Evolutionary conservation across 2,888 invertebrate genomes (phyloP).

Genomic region (Meiosimyza decipiens): DNA sequence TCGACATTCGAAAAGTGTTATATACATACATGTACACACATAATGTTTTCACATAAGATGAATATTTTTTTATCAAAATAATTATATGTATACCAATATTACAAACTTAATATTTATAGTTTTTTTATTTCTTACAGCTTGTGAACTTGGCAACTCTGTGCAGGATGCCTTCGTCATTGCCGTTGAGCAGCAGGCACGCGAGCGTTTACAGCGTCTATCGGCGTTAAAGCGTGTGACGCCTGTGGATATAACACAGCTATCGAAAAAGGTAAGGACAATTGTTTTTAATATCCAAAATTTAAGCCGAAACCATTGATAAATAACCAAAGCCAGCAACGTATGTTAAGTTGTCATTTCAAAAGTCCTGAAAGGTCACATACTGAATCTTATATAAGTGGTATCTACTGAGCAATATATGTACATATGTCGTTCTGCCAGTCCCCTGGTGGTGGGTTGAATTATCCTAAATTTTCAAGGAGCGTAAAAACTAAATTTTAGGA

Average conservation of each 20-base stretch:
- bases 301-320: background rate
- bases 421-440: no score
- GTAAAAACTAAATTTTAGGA: no score
- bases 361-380: no score
- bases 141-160: constrained; percentile 87
- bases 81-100: background rate
- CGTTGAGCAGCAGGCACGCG: constrained; percentile 93
- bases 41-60: no score
- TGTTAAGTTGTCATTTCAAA: background rate
- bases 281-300: background rate
- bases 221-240: constrained; percentile 93
- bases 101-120: background rate
- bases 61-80: no score
- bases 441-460: no score
- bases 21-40: no score
- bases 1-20: no score
- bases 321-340: background rate
- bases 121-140: constrained; percentile 71
- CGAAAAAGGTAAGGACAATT: constrained; percentile 76
- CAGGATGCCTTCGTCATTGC: constrained; percentile 99
- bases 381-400: no score
- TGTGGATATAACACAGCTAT: constrained; percentile 91
- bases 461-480: no score
- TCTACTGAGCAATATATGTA: no score
- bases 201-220: constrained; percentile 90